Conservation (phyloP, 2,797 vertebrate genomes). For the Antrozous pallidus region DNA sequence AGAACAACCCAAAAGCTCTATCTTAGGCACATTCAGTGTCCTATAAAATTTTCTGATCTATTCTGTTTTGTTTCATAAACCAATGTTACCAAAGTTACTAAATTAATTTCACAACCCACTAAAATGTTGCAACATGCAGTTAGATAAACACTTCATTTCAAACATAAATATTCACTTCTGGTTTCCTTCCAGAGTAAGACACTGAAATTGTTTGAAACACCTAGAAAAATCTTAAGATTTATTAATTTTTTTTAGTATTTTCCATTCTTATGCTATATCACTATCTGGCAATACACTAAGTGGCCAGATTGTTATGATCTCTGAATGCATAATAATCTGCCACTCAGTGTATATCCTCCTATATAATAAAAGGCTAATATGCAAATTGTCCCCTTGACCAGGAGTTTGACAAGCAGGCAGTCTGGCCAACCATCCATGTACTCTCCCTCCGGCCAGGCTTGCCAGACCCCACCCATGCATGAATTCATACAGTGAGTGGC, state of each 20-base stretch:
- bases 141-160: slow-evolving; percentile 29
- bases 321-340: too few relatives aligned
- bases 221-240: slow-evolving; percentile 18
- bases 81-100: background rate
- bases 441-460: too few relatives aligned
- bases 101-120: background rate
- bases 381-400: too few relatives aligned
- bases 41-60: background rate
- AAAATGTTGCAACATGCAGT: background rate
- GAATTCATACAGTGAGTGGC: too few relatives aligned
- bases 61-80: background rate
- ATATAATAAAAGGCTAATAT: too few relatives aligned
- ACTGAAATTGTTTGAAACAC: slow-evolving; percentile 37
- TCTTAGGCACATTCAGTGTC: background rate
- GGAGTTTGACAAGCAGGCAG: too few relatives aligned
- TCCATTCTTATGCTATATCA: background rate
- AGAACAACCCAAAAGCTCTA: background rate
- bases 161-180: slow-evolving; percentile 36
- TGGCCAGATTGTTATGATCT: too few relatives aligned
- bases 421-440: too few relatives aligned
- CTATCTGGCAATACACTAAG: background rate
- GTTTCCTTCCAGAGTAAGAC: background rate
- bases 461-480: too few relatives aligned
- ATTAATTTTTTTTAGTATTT: background rate
- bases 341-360: too few relatives aligned